Evolutionary conservation across 2,888 invertebrate genomes (phyloP).

Genomic region (Euplexia lucipara): DNA sequence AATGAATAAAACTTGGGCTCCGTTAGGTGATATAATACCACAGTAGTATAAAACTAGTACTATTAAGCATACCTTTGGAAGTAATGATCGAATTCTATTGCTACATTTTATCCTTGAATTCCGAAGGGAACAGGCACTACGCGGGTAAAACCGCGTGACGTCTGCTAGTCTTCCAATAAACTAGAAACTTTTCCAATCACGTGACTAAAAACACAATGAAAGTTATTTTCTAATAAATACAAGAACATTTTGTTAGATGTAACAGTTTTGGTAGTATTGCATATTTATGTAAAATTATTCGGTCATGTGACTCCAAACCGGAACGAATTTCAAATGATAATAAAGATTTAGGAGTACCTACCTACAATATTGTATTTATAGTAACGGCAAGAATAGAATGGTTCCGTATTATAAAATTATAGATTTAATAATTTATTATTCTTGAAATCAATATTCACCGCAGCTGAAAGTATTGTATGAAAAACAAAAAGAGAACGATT

Average conservation of each 20-base stretch:
- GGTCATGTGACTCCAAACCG: conserved; percentile 51
- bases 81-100: too few relatives aligned
- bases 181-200: conserved; percentile 20
- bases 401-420: conserved; percentile 26
- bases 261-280: conserved; percentile 38
- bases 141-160: too few relatives aligned
- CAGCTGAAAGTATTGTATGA: not conserved
- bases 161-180: not conserved
- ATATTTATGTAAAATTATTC: conserved; percentile 61
- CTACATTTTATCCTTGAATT: too few relatives aligned
- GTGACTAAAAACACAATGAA: conserved; percentile 38
- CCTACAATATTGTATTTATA: conserved; percentile 2
- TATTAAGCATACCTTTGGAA: too few relatives aligned
- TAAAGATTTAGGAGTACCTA: conserved; percentile 30
- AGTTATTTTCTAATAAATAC: conserved; percentile 53
- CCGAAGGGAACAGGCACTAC: too few relatives aligned
- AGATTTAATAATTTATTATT: conserved; percentile 31
- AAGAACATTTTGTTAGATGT: conserved; percentile 30
- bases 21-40: too few relatives aligned
- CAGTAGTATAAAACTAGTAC: too few relatives aligned
- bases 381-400: conserved; percentile 1
- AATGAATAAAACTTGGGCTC: too few relatives aligned
- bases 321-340: conserved; percentile 35
- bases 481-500: conserved; percentile 7
- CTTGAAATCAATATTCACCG: not conserved